Percentiles rank a stretch among this genome's conserved stretches.
Conservation (phyloP, 2,888 invertebrate species). For the Amphipyra berbera region DNA sequence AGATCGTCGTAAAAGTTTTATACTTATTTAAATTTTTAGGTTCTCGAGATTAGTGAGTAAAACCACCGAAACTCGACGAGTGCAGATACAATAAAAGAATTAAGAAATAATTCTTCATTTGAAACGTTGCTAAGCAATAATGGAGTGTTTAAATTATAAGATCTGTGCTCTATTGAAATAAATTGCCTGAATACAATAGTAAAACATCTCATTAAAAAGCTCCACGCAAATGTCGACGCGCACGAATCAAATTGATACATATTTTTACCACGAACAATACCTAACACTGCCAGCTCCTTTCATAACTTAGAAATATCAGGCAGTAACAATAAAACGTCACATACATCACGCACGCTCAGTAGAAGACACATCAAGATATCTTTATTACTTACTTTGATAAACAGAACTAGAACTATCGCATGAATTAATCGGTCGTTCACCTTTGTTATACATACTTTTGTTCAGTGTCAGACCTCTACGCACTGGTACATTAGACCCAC, state of each 20-base stretch:
- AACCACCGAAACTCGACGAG: slow-evolving; percentile 26
- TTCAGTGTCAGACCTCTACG: slow-evolving; percentile 40
- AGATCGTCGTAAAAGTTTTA: slow-evolving; percentile 17
- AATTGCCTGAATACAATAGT: no score
- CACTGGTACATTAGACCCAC: slow-evolving; percentile 22
- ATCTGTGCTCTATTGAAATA: no score
- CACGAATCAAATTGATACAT: slow-evolving; percentile 25
- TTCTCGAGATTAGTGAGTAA: slow-evolving; percentile 25
- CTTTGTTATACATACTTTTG: slow-evolving; percentile 47
- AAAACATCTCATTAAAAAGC: slow-evolving; percentile 1
- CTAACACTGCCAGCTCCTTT: slow-evolving; percentile 23
- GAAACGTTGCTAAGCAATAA: background rate
- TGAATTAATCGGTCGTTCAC: slow-evolving; percentile 82
- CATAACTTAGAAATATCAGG: slow-evolving; percentile 43
- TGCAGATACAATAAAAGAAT: no score
- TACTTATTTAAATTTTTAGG: slow-evolving; percentile 25
- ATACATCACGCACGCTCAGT: slow-evolving; percentile 62
- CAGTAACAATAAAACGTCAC: slow-evolving; percentile 52
- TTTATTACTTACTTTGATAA: slow-evolving; percentile 82
- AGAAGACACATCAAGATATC: slow-evolving; percentile 74
- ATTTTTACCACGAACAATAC: slow-evolving; percentile 18
- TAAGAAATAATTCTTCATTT: background rate
- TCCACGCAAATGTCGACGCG: slow-evolving; percentile 11
- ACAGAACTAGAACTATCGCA: slow-evolving; percentile 76
- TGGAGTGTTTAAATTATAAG: background rate